A percentile compares a stretch with the other conserved stretches of the same genome.
Evolutionary conservation across 2,797 vertebrate species (phyloP).

Genomic region (Leptatherina wallacei): DNA sequence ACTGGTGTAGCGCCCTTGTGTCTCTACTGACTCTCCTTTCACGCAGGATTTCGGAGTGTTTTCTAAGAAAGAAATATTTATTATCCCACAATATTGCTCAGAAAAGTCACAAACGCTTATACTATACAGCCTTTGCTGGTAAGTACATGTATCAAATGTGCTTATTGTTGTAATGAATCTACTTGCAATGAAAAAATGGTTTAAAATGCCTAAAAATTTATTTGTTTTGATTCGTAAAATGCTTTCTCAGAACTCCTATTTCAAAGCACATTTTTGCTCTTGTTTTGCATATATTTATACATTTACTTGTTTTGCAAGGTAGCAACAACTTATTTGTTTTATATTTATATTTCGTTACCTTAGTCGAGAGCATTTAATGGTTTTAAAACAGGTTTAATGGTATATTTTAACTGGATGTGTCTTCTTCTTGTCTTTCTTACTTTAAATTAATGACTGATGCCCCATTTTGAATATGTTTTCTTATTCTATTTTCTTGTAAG

Average conservation of each 20-base stretch:
- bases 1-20: slow-evolving; percentile 4
- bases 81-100: background rate
- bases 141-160: slow-evolving; percentile 14
- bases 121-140: slow-evolving; percentile 23
- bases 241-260: background rate
- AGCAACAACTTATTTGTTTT: background rate
- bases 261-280: background rate
- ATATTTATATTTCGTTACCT: background rate
- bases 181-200: background rate
- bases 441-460: background rate
- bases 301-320: background rate
- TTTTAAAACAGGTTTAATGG: background rate
- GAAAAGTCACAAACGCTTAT: background rate
- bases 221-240: background rate
- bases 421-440: background rate
- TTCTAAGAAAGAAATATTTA: background rate
- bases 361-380: background rate
- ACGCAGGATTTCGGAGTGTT: background rate
- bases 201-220: background rate
- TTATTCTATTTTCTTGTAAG: background rate
- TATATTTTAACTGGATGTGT: no score
- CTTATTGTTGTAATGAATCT: background rate
- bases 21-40: background rate
- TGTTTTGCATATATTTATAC: background rate
- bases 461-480: background rate